Conservation (phyloP, 2,797 vertebrate genomes). For the Sebastes cheni region DNA sequence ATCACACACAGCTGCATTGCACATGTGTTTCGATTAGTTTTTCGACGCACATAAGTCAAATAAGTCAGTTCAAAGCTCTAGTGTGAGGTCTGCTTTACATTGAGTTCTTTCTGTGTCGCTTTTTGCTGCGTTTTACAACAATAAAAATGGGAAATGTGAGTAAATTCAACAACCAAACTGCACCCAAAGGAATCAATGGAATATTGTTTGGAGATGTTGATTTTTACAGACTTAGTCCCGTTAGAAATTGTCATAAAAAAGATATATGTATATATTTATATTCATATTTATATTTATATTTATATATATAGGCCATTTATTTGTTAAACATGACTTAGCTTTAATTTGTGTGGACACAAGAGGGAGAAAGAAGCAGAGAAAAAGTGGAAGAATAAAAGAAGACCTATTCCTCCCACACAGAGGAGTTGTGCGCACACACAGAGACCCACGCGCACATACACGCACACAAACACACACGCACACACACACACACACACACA, state of each 20-base stretch:
- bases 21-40: conserved; percentile 55
- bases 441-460: conserved; percentile 14
- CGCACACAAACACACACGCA: not conserved
- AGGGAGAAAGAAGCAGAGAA: conserved; percentile 71
- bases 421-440: conserved; percentile 44
- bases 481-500: conserved; percentile 38
- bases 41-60: conserved; percentile 35
- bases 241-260: conserved; percentile 84
- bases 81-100: conserved; percentile 65
- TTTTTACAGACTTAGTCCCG: conserved; percentile 78
- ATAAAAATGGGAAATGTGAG: conserved; percentile 66
- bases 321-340: conserved; percentile 73
- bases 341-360: conserved; percentile 71
- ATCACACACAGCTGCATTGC: conserved; percentile 70
- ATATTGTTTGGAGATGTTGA: conserved; percentile 73
- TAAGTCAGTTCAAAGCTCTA: conserved; percentile 50
- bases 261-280: conserved; percentile 79
- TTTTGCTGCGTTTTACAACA: conserved; percentile 62
- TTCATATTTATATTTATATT: conserved; percentile 63
- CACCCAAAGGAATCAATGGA: conserved; percentile 69
- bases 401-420: conserved; percentile 64
- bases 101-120: conserved; percentile 38
- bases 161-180: conserved; percentile 72
- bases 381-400: conserved; percentile 77
- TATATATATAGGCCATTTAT: conserved; percentile 79